Percentiles rank a stretch among this genome's conserved stretches.
Evolutionary conservation across 2,113 vertebrate species (phyloP).

Genomic region (Rallus limicola): DNA sequence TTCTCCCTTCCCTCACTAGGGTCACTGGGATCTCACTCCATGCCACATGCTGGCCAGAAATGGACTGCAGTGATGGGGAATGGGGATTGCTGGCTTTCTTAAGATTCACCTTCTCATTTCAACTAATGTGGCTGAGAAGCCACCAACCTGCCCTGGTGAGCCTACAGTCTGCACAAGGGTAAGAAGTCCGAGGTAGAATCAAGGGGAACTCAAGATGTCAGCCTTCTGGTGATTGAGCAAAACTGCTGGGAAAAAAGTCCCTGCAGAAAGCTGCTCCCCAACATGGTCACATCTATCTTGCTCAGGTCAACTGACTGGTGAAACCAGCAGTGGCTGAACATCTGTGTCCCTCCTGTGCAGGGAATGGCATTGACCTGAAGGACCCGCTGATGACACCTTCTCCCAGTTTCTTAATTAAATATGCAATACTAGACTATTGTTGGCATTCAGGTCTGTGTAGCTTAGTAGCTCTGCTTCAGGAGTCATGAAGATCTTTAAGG

Average conservation of each 20-base stretch:
- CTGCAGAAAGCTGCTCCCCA: not conserved
- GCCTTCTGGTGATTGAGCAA: not conserved
- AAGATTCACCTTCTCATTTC: not conserved
- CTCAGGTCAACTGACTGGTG: not conserved
- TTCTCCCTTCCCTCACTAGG: not conserved
- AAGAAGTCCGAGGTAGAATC: not conserved
- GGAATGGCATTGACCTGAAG: not conserved
- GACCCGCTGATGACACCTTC: rapidly evolving
- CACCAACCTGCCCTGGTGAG: not conserved
- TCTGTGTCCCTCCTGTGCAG: not conserved
- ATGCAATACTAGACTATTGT: not conserved
- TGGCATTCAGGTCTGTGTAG: not conserved
- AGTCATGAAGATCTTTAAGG: not conserved
- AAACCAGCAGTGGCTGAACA: not conserved
- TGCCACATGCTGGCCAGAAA: not conserved
- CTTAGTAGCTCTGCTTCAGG: not conserved
- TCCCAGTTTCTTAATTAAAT: not conserved
- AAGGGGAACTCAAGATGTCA: not conserved
- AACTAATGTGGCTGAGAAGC: not conserved
- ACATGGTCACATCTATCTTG: not conserved
- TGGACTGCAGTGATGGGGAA: not conserved
- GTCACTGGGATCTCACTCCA: not conserved
- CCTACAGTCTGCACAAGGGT: not conserved
- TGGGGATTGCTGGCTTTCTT: not conserved
- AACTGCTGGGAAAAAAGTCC: not conserved